These are phyloP conservation scores for Euthynnus affinis DNA, from an alignment of 2,797 vertebrate genomes.

Conservation along the genomic window DNA sequence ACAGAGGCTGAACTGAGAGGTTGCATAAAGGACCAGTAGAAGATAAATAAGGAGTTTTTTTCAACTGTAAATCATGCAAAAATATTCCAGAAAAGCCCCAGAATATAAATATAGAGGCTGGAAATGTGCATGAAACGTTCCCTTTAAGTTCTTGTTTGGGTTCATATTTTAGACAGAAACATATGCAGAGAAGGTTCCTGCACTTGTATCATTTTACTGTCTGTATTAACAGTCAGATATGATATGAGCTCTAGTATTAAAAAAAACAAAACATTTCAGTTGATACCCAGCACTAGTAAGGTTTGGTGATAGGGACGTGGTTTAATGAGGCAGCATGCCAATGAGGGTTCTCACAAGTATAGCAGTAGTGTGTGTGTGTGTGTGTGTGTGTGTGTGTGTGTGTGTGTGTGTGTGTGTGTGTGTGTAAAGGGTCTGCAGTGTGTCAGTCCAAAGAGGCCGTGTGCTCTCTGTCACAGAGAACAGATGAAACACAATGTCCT, in stretches of 20 bases:
- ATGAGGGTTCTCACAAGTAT: background rate
- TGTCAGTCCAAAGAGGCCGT: conserved; percentile 70
- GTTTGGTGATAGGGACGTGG: background rate
- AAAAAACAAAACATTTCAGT: background rate
- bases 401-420: conserved; percentile 38
- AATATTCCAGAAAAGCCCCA: too few species aligned
- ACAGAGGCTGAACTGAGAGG: too few species aligned
- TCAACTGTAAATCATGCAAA: too few species aligned
- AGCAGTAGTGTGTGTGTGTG: conserved; percentile 25
- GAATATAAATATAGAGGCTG: too few species aligned
- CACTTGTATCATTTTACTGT: background rate
- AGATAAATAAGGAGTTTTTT: too few species aligned
- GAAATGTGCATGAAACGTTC: too few species aligned
- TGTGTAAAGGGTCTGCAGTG: conserved; percentile 70
- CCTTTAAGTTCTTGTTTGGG: background rate
- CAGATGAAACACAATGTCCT: conserved; percentile 79
- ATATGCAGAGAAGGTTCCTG: background rate
- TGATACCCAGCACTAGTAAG: background rate
- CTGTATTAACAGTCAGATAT: background rate
- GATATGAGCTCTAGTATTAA: too few species aligned
- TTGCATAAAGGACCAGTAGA: too few species aligned
- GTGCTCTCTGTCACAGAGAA: conserved; percentile 75
- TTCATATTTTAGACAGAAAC: background rate
- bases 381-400: conserved; percentile 24
- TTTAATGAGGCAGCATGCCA: background rate